These are phyloP conservation scores for Chiloscyllium plagiosum DNA, from an alignment of 2,113 vertebrate genomes.

Conservation along the genomic window DNA sequence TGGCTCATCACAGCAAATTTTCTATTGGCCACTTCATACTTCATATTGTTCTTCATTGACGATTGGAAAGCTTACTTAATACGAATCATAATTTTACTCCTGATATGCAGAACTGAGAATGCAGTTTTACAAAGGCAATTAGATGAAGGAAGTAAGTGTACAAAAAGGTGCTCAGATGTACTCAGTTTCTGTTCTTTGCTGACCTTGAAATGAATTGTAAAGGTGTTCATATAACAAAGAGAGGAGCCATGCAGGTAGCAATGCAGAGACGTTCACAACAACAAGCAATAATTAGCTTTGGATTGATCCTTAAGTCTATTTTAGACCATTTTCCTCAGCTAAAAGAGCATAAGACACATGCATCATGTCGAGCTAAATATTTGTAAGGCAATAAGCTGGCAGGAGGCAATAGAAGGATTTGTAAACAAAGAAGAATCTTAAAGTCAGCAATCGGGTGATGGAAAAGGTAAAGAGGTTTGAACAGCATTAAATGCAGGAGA, in stretches of 20 bases:
- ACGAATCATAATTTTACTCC: background rate
- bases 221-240: background rate
- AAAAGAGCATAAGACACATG: background rate
- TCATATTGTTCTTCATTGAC: background rate
- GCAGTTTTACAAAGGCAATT: background rate
- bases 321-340: background rate
- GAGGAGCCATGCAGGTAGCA: background rate
- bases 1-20: background rate
- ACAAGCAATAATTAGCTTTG: background rate
- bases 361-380: background rate
- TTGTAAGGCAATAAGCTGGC: background rate
- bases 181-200: background rate
- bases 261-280: background rate
- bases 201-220: background rate
- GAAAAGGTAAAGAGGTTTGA: background rate
- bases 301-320: background rate
- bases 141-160: background rate
- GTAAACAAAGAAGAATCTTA: background rate
- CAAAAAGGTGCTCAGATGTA: background rate
- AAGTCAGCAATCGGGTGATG: background rate
- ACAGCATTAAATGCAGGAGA: background rate
- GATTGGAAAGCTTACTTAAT: background rate
- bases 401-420: background rate
- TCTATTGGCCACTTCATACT: background rate
- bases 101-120: background rate